Conservation (phyloP, 2,113 vertebrate genomes). For the Rhinichthys klamathensis region DNA sequence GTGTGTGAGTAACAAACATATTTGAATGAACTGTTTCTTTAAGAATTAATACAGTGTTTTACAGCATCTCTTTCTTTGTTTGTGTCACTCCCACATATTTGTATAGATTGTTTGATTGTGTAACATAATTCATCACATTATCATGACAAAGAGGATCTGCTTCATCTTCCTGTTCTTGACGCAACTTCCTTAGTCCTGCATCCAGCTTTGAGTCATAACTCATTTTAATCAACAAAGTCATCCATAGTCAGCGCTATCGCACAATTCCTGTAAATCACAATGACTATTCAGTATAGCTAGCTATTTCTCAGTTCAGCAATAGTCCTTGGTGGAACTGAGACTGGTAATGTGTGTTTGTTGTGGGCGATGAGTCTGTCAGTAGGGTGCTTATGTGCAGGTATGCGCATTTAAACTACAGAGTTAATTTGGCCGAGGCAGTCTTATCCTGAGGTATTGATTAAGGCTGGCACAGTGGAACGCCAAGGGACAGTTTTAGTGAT, state of each 20-base stretch:
- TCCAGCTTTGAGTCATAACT: constrained; percentile 4
- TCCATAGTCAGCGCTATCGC: not conserved
- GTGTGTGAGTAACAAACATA: not conserved
- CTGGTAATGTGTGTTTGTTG: not conserved
- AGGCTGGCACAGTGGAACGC: constrained; percentile 20
- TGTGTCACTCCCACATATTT: not conserved
- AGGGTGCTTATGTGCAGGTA: not conserved
- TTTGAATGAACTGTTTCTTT: not conserved
- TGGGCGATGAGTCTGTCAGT: constrained; percentile 10
- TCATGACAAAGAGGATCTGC: not conserved
- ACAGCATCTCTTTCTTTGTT: not conserved
- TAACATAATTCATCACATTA: constrained; percentile 8
- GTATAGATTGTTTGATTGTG: not conserved
- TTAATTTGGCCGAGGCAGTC: not conserved
- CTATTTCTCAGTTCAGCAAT: not conserved
- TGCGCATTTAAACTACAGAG: constrained; percentile 1
- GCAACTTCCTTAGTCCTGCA: not conserved
- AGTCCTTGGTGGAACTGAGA: not conserved
- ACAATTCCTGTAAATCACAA: not conserved
- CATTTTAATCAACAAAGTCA: constrained; percentile 15
- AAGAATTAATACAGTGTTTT: not conserved
- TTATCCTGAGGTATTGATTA: constrained; percentile 31
- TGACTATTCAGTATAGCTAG: not conserved
- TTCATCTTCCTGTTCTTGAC: constrained; percentile 11
- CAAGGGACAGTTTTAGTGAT: constrained; percentile 24